phyloP scores from a whole-genome alignment of 1,140 invertebrate species.

The Drosophila sproati region DNA sequence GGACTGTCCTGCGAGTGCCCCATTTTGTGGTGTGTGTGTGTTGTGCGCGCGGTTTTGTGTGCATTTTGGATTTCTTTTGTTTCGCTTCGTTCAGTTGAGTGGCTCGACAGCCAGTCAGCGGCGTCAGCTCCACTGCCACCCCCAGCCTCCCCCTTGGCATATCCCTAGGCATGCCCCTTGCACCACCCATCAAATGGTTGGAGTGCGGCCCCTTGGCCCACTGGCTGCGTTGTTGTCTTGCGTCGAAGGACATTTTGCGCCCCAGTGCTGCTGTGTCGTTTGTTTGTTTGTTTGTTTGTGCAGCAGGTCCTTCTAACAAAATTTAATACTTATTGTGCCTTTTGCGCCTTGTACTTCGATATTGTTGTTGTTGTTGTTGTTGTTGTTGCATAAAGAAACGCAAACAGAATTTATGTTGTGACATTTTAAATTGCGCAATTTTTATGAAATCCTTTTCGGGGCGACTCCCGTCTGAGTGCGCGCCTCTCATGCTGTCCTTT shows the following conservation, averaged over 20 bases:
- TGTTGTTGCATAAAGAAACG: slow-evolving; percentile 77
- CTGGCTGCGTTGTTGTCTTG: slow-evolving; percentile 55
- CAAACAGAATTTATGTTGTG: slow-evolving; percentile 84
- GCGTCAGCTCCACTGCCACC: slow-evolving; percentile 58
- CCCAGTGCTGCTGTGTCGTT: slow-evolving; percentile 6
- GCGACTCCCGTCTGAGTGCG: slow-evolving; percentile 49
- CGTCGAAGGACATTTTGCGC: slow-evolving; percentile 69
- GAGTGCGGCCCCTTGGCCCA: slow-evolving; percentile 24
- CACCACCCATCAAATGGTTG: neutral
- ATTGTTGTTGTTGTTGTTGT: slow-evolving; percentile 35
- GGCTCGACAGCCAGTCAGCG: slow-evolving; percentile 78
- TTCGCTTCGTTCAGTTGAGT: slow-evolving; percentile 61
- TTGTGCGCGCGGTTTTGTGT: slow-evolving; percentile 61
- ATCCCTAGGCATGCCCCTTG: too few relatives aligned
- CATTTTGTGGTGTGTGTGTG: neutral
- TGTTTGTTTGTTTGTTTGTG: slow-evolving; percentile 6
- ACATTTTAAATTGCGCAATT: slow-evolving; percentile 85
- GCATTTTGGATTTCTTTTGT: slow-evolving; percentile 79
- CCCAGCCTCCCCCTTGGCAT: neutral
- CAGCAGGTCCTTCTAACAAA: slow-evolving; percentile 74
- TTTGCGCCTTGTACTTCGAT: slow-evolving; percentile 39
- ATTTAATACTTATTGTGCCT: slow-evolving; percentile 80
- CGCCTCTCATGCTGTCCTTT: slow-evolving; percentile 23
- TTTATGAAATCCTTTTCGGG: slow-evolving; percentile 83
- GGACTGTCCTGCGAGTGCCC: slow-evolving; percentile 39